Evolutionary conservation across 1,140 invertebrate species (phyloP), one percentile per base, ranked within the genome.

Genomic region (Bombus soroeensis): DNA sequence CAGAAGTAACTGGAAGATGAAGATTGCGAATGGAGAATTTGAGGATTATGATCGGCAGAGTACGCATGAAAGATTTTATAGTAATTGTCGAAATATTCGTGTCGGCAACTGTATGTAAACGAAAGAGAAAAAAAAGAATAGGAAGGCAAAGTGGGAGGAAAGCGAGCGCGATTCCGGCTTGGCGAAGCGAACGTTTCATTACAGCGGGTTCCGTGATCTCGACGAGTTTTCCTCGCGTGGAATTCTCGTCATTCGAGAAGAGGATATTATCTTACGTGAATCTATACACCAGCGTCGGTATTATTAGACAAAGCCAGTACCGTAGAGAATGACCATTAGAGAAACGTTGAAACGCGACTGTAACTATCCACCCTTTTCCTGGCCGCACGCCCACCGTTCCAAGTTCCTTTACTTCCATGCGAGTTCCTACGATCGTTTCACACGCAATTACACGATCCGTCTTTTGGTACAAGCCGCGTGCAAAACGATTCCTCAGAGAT

Each of bases 361-460:
- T 84, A 81, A 73, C 37, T 78, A 76, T 76, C 81, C 81, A 90
- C 85, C 85, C 89, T 87, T 90, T 90, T 88, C 85, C 85, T 85
- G 88, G 57, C 37, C 41, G n/a, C 8, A 43, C 72, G 79, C 37
- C 80, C 72, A 66, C 80, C n/a, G 41, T 71, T 34, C 62, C 68
- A 80, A 76, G 68, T 22, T 53, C 18, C 47, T 53, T 53, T 83
- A 41, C 32, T 68, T 75, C 85, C 37, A 41, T n/a, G 70, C 41
- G n/a, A 32, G 41, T 43, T 72, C 8, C 59, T 22, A 71, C 74
- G 32, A 83, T 41, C 81, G 62, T 86, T 83, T 86, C 81, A 66
- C 81, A 83, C 80, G 80, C 85, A 77, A 76, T 86, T 62, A 71
- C 72, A 37, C 71, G 80, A 83, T 77, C 64, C 32, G 41, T 68